Percentiles rank a stretch among this genome's conserved stretches.
Conservation (phyloP, 2,888 invertebrate genomes). For the Euclidia mi region DNA sequence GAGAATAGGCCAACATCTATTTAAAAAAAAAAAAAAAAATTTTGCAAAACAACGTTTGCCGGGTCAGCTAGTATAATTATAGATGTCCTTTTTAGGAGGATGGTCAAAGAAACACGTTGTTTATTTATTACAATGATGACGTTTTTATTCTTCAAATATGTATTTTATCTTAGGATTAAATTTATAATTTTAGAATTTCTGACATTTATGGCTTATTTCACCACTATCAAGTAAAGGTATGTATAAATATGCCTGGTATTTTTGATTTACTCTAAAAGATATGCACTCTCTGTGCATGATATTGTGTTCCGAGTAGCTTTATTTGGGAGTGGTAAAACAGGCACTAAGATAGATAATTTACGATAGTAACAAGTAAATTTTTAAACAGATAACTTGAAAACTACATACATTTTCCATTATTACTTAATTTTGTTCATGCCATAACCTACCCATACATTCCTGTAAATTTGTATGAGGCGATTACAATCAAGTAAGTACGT, state of each 20-base stretch:
- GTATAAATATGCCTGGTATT: not conserved
- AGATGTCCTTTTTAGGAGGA: not conserved
- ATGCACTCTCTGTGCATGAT: too few species aligned
- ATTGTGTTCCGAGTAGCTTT: not conserved
- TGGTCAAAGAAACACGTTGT: slow-evolving; percentile 31
- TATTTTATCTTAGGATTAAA: slow-evolving; percentile 54
- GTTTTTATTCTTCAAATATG: slow-evolving; percentile 61
- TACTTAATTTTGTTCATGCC: slow-evolving; percentile 36
- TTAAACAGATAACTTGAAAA: slow-evolving; percentile 55
- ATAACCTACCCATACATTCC: slow-evolving; percentile 46
- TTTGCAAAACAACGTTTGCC: too few species aligned
- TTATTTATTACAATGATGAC: slow-evolving; percentile 58
- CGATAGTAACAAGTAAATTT: slow-evolving; percentile 60
- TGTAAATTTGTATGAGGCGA: slow-evolving; percentile 42
- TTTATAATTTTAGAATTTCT: slow-evolving; percentile 61
- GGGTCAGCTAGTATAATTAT: too few species aligned
- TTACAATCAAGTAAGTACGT: slow-evolving; percentile 27
- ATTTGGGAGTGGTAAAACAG: slow-evolving; percentile 16
- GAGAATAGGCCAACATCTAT: too few species aligned
- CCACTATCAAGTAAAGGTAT: slow-evolving; percentile 11
- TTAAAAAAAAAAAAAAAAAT: too few species aligned
- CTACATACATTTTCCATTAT: slow-evolving; percentile 51
- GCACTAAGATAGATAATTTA: slow-evolving; percentile 48
- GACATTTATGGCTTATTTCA: slow-evolving; percentile 49
- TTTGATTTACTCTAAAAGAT: too few species aligned